These are phyloP conservation scores for Gnathonemus echidnorhynchus DNA, from an alignment of 2,113 vertebrate species.

Conservation along the genomic window DNA sequence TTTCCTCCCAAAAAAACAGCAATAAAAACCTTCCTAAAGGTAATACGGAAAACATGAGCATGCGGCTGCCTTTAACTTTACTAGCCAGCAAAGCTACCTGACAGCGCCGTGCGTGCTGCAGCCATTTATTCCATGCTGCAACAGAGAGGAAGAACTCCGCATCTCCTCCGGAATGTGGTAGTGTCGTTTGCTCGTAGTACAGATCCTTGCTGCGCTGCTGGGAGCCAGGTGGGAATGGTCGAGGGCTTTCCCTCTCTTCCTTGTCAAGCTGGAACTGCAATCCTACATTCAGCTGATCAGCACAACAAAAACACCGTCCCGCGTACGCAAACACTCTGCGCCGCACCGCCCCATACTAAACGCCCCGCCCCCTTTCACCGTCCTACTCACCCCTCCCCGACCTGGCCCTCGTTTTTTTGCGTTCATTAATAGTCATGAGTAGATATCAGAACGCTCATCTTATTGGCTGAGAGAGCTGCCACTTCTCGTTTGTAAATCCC, in stretches of 20 bases:
- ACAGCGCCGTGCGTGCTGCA: constrained; percentile 40
- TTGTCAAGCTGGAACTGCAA: constrained; percentile 56
- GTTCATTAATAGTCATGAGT: constrained; percentile 52
- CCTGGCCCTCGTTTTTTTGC: constrained; percentile 20
- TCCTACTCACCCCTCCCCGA: constrained; percentile 39
- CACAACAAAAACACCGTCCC: constrained; percentile 62
- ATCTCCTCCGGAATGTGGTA: constrained; percentile 54
- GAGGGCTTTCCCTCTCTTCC: constrained; percentile 48
- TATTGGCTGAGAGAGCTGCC: not conserved
- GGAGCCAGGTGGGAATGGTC: constrained; percentile 30
- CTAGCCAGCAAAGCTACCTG: constrained; percentile 47
- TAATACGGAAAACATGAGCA: not conserved
- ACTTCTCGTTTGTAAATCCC: constrained; percentile 28
- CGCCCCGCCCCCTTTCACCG: constrained; percentile 48
- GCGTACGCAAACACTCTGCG: constrained; percentile 47
- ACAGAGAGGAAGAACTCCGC: constrained; percentile 49
- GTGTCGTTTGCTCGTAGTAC: constrained; percentile 26
- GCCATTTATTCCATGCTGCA: constrained; percentile 51
- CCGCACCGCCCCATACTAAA: constrained; percentile 54
- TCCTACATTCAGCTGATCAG: constrained; percentile 61
- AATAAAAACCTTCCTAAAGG: not conserved
- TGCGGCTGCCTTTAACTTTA: not conserved
- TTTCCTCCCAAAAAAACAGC: not conserved
- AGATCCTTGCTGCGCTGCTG: constrained; percentile 29
- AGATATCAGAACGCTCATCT: constrained; percentile 34